These are phyloP conservation scores for Cyrtorhinus lividipennis DNA, from an alignment of 1,140 invertebrate species.

Conservation along the genomic window DNA sequence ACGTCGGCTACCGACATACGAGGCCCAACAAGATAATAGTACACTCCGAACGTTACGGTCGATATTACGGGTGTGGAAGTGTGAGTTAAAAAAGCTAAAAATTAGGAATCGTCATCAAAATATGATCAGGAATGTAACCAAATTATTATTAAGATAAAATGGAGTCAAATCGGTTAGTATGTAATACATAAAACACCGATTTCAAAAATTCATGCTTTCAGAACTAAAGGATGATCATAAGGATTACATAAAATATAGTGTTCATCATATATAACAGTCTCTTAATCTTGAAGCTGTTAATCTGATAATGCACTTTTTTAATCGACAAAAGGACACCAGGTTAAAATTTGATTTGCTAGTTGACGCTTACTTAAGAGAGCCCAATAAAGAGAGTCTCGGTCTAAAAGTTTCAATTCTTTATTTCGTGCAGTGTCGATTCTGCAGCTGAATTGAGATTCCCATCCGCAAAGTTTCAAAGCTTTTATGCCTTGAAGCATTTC, in stretches of 20 bases:
- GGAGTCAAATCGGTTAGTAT: background rate
- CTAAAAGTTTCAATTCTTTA: slow-evolving; percentile 53
- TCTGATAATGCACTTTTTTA: no score
- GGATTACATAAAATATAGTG: no score
- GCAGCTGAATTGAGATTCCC: slow-evolving; percentile 58
- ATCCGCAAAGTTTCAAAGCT: slow-evolving; percentile 65
- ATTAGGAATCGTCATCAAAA: no score
- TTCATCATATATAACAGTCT: no score
- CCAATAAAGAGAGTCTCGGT: slow-evolving; percentile 59
- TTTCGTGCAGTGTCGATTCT: slow-evolving; percentile 47
- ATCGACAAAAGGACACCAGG: no score
- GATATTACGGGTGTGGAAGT: slow-evolving; percentile 54
- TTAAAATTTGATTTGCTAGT: no score
- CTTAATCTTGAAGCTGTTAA: no score
- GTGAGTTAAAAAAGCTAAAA: slow-evolving; percentile 57
- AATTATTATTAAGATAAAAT: background rate
- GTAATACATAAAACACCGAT: background rate
- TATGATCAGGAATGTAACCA: background rate
- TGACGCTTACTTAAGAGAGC: slow-evolving; percentile 54
- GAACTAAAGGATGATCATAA: no score
- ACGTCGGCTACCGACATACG: slow-evolving; percentile 50
- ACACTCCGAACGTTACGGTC: slow-evolving; percentile 51
- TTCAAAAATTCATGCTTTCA: no score
- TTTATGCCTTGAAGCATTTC: slow-evolving; percentile 69
- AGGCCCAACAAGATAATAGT: slow-evolving; percentile 39